Conservation (phyloP, 2,113 vertebrate species). For the Salvelinus namaycush region DNA sequence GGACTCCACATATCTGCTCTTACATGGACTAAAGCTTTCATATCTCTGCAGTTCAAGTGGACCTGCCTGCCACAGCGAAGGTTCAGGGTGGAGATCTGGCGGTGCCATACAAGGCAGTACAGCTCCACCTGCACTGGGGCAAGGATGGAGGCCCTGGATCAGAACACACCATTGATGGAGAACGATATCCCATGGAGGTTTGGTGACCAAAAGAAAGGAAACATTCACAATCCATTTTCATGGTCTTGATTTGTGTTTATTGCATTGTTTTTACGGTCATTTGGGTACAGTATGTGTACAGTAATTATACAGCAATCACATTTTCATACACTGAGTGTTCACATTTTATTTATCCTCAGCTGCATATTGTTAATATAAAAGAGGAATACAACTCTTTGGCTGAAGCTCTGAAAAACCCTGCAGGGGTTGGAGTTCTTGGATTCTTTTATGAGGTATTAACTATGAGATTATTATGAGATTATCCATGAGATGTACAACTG, state of each 20-base stretch:
- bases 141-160: conserved; percentile 39
- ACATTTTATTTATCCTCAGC: conserved; percentile 56
- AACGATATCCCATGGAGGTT: conserved; percentile 85
- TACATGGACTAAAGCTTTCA: background rate
- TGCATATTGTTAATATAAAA: conserved; percentile 85
- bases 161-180: conserved; percentile 84
- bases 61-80: conserved; percentile 9
- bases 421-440: conserved; percentile 79
- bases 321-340: background rate
- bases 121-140: conserved; percentile 88
- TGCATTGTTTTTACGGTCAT: too few species aligned
- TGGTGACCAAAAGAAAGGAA: too few species aligned
- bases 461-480: background rate
- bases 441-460: conserved; percentile 80
- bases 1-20: background rate
- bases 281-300: background rate
- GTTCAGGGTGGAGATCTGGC: conserved; percentile 69
- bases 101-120: conserved; percentile 67
- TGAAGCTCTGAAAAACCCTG: conserved; percentile 36
- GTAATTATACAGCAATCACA: background rate
- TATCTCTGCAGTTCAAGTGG: conserved; percentile 70
- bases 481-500: background rate
- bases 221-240: too few species aligned
- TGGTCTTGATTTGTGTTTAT: too few species aligned
- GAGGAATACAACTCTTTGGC: conserved; percentile 17